Percentiles rank a stretch among this genome's conserved stretches.
phyloP scores from a whole-genome alignment of 2,113 vertebrate species.

The Peucedramus taeniatus region DNA sequence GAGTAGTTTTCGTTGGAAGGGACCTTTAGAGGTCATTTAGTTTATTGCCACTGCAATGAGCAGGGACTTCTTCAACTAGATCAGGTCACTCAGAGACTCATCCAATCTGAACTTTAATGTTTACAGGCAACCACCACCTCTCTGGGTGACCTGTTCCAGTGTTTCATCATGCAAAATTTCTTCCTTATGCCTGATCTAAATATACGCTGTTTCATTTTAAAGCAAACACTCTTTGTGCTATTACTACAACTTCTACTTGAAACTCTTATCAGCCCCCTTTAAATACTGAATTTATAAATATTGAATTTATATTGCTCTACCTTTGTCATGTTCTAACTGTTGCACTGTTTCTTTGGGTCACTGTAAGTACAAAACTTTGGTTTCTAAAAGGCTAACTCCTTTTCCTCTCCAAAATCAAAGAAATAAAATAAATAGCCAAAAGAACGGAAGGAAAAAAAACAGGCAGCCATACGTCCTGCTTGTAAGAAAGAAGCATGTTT shows the following conservation, averaged over 20 bases:
- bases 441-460: neutral
- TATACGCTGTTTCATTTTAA: neutral
- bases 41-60: accelerated
- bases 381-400: neutral
- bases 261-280: neutral
- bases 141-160: neutral
- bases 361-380: neutral
- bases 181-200: neutral
- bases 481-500: neutral
- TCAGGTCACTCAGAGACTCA: neutral
- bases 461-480: neutral
- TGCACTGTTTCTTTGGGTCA: neutral
- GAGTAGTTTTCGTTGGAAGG: neutral
- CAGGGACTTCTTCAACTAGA: neutral
- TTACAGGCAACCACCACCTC: neutral
- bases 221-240: neutral
- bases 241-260: neutral
- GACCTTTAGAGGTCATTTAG: neutral
- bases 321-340: neutral
- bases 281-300: neutral
- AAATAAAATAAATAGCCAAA: neutral
- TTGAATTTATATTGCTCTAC: neutral
- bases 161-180: neutral
- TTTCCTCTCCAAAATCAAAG: neutral
- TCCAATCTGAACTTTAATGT: neutral